Evolutionary conservation across 2,113 vertebrate species (phyloP), one percentile per base, ranked within the genome.

Genomic region (sheep (Ovis aries)): DNA sequence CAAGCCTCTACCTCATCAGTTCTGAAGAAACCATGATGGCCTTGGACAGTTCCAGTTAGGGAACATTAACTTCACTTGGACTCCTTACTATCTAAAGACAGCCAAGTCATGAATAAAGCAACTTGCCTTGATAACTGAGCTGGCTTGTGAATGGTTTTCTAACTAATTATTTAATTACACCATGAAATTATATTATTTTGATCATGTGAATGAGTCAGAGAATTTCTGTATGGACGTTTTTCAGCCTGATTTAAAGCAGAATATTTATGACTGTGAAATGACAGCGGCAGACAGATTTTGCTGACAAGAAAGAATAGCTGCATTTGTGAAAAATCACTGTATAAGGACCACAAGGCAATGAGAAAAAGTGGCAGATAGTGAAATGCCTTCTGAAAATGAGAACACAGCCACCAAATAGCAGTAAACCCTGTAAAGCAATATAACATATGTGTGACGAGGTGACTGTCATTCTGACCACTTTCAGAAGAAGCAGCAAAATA

Each of bases 381-480:
- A 96, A 91, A 90, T 89, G 31, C 5, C n/a, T 97, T 82, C 67
- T 82, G 50, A 81, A 94, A 93, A 87, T 52, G n/a, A 81, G 50
- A 97, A 92, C 45, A 57, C 5, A 83, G 52, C 36, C n/a, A 55
- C 40, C 80, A 92, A 84, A 91, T 0, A 3, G 11, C 67, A 82
- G 74, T 25, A 71, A 74, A 60, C 9, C 21, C 6, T 29, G 0
- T 55, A 87, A 59, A 80, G 60, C 74, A 62, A 59, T 31, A 62
- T 71, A 59, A 5, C 43, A 59, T 33, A 48, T 2, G 9, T 50
- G 52, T 48, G 57, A 88, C 31, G 62, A 50, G 6, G 23, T 21
- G n/a, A 60, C 43, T 93, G 33, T 62, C 57, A 83, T 81, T 89
- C 59, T 87, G 29, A 45, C 43, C 27, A 14, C 17, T 80, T 94